phyloP scores from a whole-genome alignment of 2,113 vertebrate genomes.

The Megaptera novaeangliae region DNA sequence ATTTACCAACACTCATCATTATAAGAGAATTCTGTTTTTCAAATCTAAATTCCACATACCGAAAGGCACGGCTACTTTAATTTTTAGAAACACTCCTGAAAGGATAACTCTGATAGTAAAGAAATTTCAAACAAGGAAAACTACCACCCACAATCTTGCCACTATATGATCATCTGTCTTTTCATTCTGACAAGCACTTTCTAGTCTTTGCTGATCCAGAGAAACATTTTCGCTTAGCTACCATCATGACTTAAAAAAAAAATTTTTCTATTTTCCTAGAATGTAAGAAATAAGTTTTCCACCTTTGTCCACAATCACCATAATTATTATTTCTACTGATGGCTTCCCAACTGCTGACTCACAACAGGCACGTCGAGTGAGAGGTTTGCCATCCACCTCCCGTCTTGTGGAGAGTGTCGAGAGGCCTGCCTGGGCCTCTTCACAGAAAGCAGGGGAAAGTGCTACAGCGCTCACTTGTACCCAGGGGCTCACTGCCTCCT shows the following conservation, averaged over 20 bases:
- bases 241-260: not conserved
- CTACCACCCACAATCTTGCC: not conserved
- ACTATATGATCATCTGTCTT: not conserved
- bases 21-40: not conserved
- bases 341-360: not conserved
- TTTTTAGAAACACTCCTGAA: not conserved
- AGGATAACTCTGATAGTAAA: not conserved
- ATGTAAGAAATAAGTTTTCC: not conserved
- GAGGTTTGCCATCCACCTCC: not conserved
- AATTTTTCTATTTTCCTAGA: not conserved
- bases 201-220: not conserved
- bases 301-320: not conserved
- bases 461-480: not conserved
- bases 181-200: not conserved
- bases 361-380: accelerated
- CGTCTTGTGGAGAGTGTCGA: not conserved
- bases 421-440: not conserved
- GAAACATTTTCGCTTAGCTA: not conserved
- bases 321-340: not conserved
- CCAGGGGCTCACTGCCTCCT: not conserved
- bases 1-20: not conserved
- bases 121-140: not conserved
- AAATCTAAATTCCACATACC: not conserved
- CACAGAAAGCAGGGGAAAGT: not conserved
- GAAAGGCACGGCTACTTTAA: not conserved